These are phyloP conservation scores for Drosophila teissieri DNA, from an alignment of 1,140 invertebrate genomes.

Conservation along the genomic window DNA sequence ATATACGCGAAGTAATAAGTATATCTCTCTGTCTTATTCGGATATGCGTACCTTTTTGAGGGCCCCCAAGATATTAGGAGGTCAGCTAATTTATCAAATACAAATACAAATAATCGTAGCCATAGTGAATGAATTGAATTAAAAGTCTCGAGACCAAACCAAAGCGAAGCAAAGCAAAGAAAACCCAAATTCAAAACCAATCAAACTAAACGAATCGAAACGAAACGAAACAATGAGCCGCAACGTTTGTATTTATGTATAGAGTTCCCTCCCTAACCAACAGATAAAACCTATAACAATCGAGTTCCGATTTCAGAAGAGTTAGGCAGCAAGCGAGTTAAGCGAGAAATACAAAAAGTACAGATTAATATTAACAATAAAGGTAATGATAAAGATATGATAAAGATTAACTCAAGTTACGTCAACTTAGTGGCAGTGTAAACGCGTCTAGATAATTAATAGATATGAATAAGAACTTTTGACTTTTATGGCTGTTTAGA, in stretches of 20 bases:
- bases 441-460: constrained; percentile 74
- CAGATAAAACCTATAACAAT: constrained; percentile 64
- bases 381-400: constrained; percentile 27
- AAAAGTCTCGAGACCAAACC: constrained; percentile 65
- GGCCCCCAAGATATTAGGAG: constrained; percentile 23
- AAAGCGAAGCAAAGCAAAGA: constrained; percentile 46
- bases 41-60: constrained; percentile 78
- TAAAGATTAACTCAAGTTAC: constrained; percentile 31
- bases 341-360: constrained; percentile 17
- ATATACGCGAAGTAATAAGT: constrained; percentile 25
- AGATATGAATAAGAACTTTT: constrained; percentile 74
- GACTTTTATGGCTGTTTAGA: constrained; percentile 83
- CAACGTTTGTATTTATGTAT: constrained; percentile 74
- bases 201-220: constrained; percentile 30
- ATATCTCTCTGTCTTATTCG: constrained; percentile 51
- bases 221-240: constrained; percentile 65
- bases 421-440: constrained; percentile 47
- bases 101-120: constrained; percentile 29
- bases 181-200: constrained; percentile 21
- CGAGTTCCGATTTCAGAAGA: constrained; percentile 70
- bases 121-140: constrained; percentile 32
- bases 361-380: constrained; percentile 22
- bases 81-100: constrained; percentile 37
- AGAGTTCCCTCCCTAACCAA: constrained; percentile 36
- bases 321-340: constrained; percentile 26